phyloP scores from a whole-genome alignment of 35 echinoderm and acorn worm species.

The Strongylocentrotus purpuratus region DNA sequence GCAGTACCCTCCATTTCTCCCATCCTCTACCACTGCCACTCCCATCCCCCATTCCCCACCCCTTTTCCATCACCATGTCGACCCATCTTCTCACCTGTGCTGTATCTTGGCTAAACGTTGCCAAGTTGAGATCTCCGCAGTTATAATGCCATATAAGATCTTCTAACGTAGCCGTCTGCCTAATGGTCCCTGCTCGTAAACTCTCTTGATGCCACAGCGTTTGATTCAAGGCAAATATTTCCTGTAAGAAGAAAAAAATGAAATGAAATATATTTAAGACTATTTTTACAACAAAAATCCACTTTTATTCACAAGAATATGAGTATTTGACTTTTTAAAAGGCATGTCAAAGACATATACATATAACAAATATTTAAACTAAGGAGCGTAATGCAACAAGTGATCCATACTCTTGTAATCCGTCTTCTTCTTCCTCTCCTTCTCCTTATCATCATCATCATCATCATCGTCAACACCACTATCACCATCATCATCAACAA shows the following conservation, averaged over 20 bases:
- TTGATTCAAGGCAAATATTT: constrained; percentile 94
- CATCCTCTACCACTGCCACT: too few species aligned
- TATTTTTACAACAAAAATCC: too few species aligned
- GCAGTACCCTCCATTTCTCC: too few species aligned
- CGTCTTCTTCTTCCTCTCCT: too few species aligned
- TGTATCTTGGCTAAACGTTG: constrained; percentile 91
- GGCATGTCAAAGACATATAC: too few species aligned
- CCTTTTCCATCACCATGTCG: too few species aligned
- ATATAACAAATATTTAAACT: too few species aligned
- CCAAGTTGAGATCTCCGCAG: constrained; percentile 91
- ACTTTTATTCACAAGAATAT: too few species aligned
- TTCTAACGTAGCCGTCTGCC: constrained; percentile 73
- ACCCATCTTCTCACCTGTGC: constrained; percentile 81
- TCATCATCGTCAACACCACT: background rate
- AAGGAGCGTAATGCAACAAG: too few species aligned
- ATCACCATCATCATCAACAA: background rate
- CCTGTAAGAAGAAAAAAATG: constrained; percentile 56
- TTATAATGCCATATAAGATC: constrained; percentile 99
- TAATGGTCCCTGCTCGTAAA: constrained; percentile 63
- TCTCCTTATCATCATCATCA: background rate
- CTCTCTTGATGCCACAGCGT: constrained; percentile 95
- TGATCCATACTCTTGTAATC: too few species aligned
- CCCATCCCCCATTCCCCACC: background rate
- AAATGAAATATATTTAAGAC: background rate
- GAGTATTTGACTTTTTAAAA: too few species aligned